Conservation (phyloP, 2,113 vertebrate genomes). For the Argyrosomus japonicus region DNA sequence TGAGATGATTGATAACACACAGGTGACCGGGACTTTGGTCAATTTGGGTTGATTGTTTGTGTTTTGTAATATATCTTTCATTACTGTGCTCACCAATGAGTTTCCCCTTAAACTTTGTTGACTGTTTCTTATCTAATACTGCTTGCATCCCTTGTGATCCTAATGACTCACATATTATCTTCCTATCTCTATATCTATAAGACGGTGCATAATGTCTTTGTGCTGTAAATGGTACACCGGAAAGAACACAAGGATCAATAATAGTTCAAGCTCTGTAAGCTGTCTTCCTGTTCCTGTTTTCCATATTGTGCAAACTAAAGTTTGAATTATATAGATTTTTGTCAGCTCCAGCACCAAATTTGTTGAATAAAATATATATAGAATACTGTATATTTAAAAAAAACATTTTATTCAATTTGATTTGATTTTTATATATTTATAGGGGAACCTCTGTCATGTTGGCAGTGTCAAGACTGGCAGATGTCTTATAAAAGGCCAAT, state of each 20-base stretch:
- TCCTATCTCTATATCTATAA: not conserved
- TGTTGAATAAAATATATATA: no score
- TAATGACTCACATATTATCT: conserved; percentile 49
- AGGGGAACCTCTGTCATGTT: no score
- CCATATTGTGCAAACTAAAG: not conserved
- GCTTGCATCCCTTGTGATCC: not conserved
- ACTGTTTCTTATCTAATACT: not conserved
- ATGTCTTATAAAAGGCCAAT: not conserved
- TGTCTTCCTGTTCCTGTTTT: not conserved
- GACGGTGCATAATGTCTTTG: conserved; percentile 17
- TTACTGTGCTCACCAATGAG: not conserved
- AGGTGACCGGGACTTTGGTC: conserved; percentile 11
- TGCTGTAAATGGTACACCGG: conserved; percentile 51
- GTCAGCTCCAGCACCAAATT: no score
- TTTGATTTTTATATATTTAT: no score
- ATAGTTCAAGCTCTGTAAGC: conserved; percentile 42
- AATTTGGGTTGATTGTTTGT: not conserved
- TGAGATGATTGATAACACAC: conserved; percentile 22
- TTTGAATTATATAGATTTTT: not conserved
- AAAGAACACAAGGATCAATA: conserved; percentile 43
- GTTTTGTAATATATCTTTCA: not conserved
- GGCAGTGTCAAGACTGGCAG: no score
- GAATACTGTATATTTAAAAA: no score
- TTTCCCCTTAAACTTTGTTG: not conserved
- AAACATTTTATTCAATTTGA: no score